Conservation (phyloP, 2,797 vertebrate genomes). For the Poecilia velifera region DNA sequence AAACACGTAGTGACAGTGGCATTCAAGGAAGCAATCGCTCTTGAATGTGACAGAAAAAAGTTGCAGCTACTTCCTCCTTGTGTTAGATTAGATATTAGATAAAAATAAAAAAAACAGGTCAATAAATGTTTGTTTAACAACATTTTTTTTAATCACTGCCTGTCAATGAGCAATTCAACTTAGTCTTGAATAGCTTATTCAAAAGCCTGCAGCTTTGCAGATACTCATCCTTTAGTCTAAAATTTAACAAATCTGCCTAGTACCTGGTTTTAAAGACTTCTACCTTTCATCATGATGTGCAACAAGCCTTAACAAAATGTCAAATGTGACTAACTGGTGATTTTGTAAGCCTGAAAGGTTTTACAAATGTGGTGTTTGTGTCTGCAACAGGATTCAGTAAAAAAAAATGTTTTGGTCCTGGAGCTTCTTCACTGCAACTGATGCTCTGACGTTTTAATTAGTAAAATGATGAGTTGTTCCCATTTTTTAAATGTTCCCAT, state of each 20-base stretch:
- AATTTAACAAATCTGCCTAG: neutral
- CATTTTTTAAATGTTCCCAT: no score
- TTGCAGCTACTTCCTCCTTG: neutral
- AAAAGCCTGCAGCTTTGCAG: neutral
- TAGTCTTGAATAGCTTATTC: neutral
- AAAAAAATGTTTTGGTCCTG: neutral
- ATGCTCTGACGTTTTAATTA: neutral
- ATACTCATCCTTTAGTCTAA: neutral
- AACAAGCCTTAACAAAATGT: neutral
- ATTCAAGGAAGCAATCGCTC: conserved; percentile 9
- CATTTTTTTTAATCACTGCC: neutral
- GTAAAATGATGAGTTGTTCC: neutral
- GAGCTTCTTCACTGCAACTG: neutral
- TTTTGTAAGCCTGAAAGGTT: neutral
- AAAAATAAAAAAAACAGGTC: neutral
- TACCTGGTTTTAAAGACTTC: neutral
- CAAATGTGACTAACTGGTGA: neutral
- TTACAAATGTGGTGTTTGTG: no score
- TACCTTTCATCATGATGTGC: neutral
- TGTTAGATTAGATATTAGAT: neutral
- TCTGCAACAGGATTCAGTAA: no score
- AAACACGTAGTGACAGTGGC: neutral
- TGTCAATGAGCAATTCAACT: neutral
- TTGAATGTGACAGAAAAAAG: conserved; percentile 5
- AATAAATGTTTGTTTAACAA: neutral